Evolutionary conservation across 2,113 vertebrate genomes (phyloP), one percentile per base, ranked within the genome.

Genomic region (Dicentrarchus labrax): DNA sequence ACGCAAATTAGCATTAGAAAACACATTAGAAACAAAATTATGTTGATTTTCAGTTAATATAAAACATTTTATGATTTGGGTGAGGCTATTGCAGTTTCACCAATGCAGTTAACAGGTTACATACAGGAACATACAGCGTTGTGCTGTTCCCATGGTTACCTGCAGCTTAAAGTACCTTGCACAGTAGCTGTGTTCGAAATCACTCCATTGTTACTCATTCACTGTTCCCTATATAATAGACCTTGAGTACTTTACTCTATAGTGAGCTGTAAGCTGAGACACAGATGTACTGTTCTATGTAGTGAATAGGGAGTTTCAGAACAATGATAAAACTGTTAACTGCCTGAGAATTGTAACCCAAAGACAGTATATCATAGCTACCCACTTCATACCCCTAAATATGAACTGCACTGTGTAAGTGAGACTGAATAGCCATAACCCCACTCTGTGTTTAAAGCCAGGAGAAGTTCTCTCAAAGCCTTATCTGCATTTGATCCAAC

Each of bases 401-500:
- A 48, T 69, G 21, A 77, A 24, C 50, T 64, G 5, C 2, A 57
- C 10, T 8, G 12, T 36, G n/a, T 17, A 16, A 39, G 2, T 15
- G 19, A 24, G 4, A 9, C 24, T 30, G 45, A 13, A 59, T 62
- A 38, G 60, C 19, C 36, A 30, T 4, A 60, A 57, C 51, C 70
- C 24, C 3, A 50, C 19, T 45, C 39, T 66, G 51, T 47, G 56
- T 83, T 72, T 43, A 72, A 73, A 72, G 50, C 17, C 60, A n/a
- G 19, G 17, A 81, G 15, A 64, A 39, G 50, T 76, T 45, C 56
- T 59, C 41, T 48, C 8, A 48, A 50, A 79, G 30, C n/a, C 68
- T 71, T 60, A 78, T 66, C 65, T 83, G 17, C 43, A 85, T 73
- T 67, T 80, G 72, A 78, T 73, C 59, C 24, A 60, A 22, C 62